phyloP scores from a whole-genome alignment of 2,113 vertebrate species.

The Nyctibius bracteatus region DNA sequence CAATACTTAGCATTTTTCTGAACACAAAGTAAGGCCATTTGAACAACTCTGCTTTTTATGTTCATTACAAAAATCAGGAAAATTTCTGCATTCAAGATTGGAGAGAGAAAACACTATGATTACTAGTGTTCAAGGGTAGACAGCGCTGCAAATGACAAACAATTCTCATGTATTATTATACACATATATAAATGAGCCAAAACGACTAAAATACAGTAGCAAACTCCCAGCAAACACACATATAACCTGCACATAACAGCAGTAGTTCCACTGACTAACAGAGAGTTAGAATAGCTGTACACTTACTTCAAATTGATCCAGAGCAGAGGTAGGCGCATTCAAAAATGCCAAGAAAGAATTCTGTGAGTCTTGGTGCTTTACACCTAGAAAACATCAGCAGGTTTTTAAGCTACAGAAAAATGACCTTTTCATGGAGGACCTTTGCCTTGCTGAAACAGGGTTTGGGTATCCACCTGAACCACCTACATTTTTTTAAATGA shows the following conservation, averaged over 20 bases:
- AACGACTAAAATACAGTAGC: not conserved
- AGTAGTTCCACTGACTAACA: not conserved
- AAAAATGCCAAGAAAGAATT: conserved; percentile 99
- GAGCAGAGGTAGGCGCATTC: conserved; percentile 92
- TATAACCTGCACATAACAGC: not conserved
- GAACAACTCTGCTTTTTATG: not conserved
- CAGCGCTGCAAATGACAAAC: not conserved
- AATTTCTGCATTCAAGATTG: not conserved
- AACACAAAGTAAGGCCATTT: not conserved
- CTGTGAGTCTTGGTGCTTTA: conserved; percentile 99
- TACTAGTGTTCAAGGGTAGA: not conserved
- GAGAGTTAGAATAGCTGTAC: not conserved
- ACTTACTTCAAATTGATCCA: conserved; percentile 98
- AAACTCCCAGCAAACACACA: not conserved
- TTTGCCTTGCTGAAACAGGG: conserved; percentile 47
- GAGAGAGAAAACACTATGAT: not conserved
- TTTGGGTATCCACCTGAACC: not conserved
- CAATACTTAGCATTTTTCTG: not conserved
- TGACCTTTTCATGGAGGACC: conserved; percentile 53
- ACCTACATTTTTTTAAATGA: not conserved
- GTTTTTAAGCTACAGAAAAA: conserved; percentile 71
- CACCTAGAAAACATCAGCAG: conserved; percentile 86
- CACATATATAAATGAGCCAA: not conserved
- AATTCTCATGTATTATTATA: not conserved
- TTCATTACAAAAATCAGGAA: not conserved